These are phyloP conservation scores for Ginglymostoma cirratum DNA, from an alignment of 2,113 vertebrate genomes.

Conservation along the genomic window DNA sequence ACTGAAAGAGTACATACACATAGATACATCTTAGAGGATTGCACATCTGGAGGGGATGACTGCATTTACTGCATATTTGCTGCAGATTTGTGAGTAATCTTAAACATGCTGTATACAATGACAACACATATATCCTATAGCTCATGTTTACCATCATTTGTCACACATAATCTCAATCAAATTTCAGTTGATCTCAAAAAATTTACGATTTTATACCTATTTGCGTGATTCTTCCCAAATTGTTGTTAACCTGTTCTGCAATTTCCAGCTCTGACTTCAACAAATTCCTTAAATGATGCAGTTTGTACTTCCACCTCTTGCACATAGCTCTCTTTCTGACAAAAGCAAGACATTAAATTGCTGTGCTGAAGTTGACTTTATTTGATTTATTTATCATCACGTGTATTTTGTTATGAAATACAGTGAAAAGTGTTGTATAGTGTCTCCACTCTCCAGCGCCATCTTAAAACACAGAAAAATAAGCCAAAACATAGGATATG, in stretches of 20 bases:
- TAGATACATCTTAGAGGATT: no score
- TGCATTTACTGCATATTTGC: not conserved
- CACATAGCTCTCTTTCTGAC: not conserved
- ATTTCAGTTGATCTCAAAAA: not conserved
- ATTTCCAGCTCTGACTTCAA: not conserved
- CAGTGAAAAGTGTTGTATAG: no score
- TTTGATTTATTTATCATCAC: no score
- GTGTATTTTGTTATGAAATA: no score
- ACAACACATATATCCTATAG: not conserved
- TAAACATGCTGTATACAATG: not conserved
- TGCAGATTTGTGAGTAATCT: not conserved
- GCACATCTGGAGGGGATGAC: no score
- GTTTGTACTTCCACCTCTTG: not conserved
- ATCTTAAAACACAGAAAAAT: no score
- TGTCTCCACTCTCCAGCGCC: no score
- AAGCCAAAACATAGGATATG: no score
- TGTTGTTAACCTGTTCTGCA: not conserved
- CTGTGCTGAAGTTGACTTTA: not conserved
- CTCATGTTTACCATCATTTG: not conserved
- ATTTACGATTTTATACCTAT: not conserved
- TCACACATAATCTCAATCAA: not conserved
- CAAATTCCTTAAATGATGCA: not conserved
- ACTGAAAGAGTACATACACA: no score
- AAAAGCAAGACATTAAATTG: not conserved
- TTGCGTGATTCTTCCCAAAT: not conserved